These are phyloP conservation scores for Pelodytes ibericus DNA, from an alignment of 2,797 vertebrate species.

Conservation along the genomic window DNA sequence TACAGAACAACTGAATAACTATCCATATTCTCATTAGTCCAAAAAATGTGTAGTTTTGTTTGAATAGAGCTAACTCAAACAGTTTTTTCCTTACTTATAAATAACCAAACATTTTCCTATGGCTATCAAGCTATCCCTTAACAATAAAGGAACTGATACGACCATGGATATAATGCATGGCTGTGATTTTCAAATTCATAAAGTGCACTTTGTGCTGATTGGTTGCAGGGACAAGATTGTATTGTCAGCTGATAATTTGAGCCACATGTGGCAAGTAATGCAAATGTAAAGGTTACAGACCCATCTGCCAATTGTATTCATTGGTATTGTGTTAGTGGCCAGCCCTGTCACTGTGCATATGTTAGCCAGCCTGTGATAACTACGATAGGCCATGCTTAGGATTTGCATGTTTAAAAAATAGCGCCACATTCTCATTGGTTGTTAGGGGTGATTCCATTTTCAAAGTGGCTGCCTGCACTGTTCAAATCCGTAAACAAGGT, in stretches of 20 bases:
- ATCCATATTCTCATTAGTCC: too few species aligned
- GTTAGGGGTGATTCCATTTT: not conserved
- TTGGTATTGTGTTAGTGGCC: not conserved
- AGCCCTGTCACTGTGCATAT: not conserved
- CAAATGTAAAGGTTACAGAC: not conserved
- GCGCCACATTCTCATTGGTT: slow-evolving; percentile 8
- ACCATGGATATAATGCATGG: too few species aligned
- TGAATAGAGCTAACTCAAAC: too few species aligned
- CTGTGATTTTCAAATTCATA: not conserved
- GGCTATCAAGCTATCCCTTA: too few species aligned
- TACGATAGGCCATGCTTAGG: not conserved
- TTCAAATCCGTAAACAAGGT: not conserved
- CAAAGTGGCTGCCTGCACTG: not conserved
- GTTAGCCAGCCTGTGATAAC: not conserved
- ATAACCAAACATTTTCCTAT: too few species aligned
- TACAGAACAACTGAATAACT: too few species aligned
- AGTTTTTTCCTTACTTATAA: too few species aligned
- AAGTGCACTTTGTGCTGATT: not conserved
- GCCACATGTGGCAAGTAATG: not conserved
- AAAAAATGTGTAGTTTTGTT: too few species aligned
- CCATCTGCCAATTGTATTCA: not conserved
- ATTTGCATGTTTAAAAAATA: slow-evolving; percentile 23
- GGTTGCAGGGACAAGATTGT: not conserved
- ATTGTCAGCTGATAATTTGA: not conserved
- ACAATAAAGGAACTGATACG: too few species aligned